Base-by-base conservation (phyloP, 2,888 invertebrate genomes). In the Tetropium fuscum region DNA sequence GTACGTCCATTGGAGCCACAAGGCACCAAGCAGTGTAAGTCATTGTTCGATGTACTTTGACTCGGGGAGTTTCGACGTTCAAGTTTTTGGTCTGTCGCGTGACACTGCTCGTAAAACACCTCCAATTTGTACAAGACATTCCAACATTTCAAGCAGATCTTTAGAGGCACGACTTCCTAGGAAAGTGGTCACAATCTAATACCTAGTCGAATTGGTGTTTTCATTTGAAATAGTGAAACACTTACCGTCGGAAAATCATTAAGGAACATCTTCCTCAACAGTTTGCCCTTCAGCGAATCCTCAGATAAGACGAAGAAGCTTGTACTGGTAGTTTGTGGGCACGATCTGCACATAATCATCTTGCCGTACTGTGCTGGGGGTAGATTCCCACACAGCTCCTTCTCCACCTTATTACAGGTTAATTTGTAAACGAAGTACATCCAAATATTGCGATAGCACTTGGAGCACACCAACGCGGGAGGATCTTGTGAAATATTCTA, bases 141-240 rank as follows among this genome's bases (percentile, higher is more conserved):
- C 51, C 51, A 51, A 18, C 51, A 51, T 5, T 40, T 51, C 7
- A 51, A 15, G 51, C 51, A 51, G 10, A 51, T 18, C 15, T 51
- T 51, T 19, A 51, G 10, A 4, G 51, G 51, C 4, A 51, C 40
- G 2, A 38, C 10, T 8, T 22, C 22, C 49, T 49, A 13, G 16
- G 38, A 32, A 34, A 20, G 15, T 2, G n/a, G 6, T 20, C 15
- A n/a, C n/a, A 27, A 27, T 3, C 2, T n/a, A 8, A 8, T 27
- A 2, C 3, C 8, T n/a, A 27, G 8, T 27, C 10, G 8, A 8
- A 8, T 27, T 8, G 8, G 10, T 27, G 10, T 8, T 2, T 3
- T 1, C 27, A 30, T n/a, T 10, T 19, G 4, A 3, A 16, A 15
- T 15, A 15, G 4, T 7, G 10, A 38, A 3, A 6, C 3, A 51